Percentiles rank a stretch among this genome's conserved stretches.
Evolutionary conservation across 2,113 vertebrate species (phyloP).

Genomic region (Notiomystis cincta): DNA sequence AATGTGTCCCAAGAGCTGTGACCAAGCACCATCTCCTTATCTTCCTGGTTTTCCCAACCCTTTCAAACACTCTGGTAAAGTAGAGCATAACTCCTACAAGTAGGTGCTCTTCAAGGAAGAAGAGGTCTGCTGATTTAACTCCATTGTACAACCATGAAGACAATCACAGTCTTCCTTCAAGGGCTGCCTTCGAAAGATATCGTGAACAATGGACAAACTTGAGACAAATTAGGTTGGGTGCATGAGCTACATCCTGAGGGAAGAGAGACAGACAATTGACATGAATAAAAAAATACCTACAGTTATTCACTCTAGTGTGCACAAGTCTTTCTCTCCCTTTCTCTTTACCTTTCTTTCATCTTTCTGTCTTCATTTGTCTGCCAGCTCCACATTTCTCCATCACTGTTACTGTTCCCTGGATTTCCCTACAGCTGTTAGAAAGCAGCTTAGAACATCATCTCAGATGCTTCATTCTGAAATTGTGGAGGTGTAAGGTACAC

Average conservation of each 20-base stretch:
- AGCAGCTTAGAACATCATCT: background rate
- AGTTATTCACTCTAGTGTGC: background rate
- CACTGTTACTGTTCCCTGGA: background rate
- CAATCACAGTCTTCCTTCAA: background rate
- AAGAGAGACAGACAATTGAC: background rate
- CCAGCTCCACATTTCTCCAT: background rate
- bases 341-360: background rate
- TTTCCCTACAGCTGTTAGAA: background rate
- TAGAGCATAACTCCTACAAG: background rate
- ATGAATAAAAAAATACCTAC: background rate
- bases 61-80: background rate
- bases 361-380: background rate
- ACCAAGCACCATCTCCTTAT: background rate
- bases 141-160: background rate
- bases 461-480: background rate
- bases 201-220: background rate
- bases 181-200: background rate
- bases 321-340: background rate
- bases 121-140: background rate
- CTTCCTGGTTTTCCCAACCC: background rate
- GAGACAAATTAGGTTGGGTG: background rate
- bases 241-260: background rate
- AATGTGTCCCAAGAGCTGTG: fast-evolving
- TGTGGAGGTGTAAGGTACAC: background rate
- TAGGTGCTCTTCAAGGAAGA: background rate